Conservation (phyloP, 1,140 invertebrate species). For the Hyles vespertilio region DNA sequence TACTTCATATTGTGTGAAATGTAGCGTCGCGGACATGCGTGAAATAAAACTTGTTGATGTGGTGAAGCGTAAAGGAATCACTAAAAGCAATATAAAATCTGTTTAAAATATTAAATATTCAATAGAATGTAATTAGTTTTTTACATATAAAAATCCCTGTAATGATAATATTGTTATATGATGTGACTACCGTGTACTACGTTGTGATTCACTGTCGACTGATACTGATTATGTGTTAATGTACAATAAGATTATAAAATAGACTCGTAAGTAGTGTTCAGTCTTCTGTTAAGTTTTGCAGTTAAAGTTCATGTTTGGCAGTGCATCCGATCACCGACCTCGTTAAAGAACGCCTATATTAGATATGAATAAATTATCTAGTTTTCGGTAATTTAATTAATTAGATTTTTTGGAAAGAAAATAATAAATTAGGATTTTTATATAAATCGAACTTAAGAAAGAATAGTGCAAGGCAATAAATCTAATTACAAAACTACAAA, state of each 20-base stretch:
- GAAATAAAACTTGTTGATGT: constrained; percentile 10
- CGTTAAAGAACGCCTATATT: too few species aligned
- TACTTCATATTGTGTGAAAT: constrained; percentile 36
- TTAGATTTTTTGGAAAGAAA: too few species aligned
- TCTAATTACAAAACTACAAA: too few species aligned
- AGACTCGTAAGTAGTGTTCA: constrained; percentile 74
- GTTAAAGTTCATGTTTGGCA: too few species aligned
- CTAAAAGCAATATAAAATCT: constrained; percentile 56
- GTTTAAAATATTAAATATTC: constrained; percentile 69
- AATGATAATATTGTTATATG: constrained; percentile 74
- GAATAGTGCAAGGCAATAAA: too few species aligned
- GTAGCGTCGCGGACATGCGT: constrained; percentile 29
- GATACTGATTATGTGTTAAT: constrained; percentile 59
- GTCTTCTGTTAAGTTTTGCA: constrained; percentile 63
- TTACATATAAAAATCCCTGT: constrained; percentile 75
- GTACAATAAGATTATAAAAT: constrained; percentile 69
- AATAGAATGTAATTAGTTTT: constrained; percentile 55
- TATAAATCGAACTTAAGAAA: too few species aligned
- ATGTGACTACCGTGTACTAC: constrained; percentile 46
- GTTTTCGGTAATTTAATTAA: too few species aligned
- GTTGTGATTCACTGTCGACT: constrained; percentile 28
- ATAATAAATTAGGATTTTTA: too few species aligned
- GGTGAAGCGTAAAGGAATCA: constrained; percentile 39
- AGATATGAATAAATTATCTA: too few species aligned
- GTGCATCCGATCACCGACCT: not conserved